Conservation (phyloP, 2,113 vertebrate species). For the Morone saxatilis region DNA sequence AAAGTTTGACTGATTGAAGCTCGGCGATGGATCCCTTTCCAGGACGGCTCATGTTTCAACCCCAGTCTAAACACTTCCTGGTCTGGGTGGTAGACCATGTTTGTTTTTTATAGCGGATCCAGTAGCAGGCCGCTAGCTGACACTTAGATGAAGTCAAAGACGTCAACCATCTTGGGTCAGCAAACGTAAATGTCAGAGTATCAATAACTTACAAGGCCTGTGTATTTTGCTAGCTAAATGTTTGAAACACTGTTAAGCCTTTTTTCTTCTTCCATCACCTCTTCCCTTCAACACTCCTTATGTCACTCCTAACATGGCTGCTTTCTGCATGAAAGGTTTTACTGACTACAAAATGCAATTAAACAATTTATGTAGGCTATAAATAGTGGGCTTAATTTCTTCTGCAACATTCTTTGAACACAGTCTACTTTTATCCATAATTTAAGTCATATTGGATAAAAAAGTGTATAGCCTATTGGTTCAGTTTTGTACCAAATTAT, state of each 20-base stretch:
- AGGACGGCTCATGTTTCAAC: slow-evolving; percentile 25
- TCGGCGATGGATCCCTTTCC: not conserved
- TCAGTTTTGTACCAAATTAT: not conserved
- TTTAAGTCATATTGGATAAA: no score
- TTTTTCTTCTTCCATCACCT: not conserved
- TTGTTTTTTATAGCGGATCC: slow-evolving; percentile 45
- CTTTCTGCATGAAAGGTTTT: not conserved
- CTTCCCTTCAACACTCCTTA: no score
- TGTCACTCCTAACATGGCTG: not conserved
- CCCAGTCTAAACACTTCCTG: slow-evolving; percentile 46
- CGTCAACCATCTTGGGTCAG: slow-evolving; percentile 19
- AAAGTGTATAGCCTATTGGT: no score
- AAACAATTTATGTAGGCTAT: no score
- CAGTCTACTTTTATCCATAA: no score
- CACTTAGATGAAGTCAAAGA: slow-evolving; percentile 13
- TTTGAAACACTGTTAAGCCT: not conserved
- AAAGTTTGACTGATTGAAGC: slow-evolving; percentile 29
- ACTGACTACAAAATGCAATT: no score
- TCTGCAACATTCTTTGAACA: no score
- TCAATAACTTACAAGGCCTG: not conserved
- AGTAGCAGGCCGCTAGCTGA: slow-evolving; percentile 23
- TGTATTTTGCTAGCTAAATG: not conserved
- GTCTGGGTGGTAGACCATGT: slow-evolving; percentile 18
- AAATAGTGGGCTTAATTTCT: no score
- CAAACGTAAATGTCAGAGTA: not conserved